These are phyloP conservation scores for Henricia sp. DNA, from an alignment of 53 echinoderm and acorn worm genomes.

Conservation along the genomic window DNA sequence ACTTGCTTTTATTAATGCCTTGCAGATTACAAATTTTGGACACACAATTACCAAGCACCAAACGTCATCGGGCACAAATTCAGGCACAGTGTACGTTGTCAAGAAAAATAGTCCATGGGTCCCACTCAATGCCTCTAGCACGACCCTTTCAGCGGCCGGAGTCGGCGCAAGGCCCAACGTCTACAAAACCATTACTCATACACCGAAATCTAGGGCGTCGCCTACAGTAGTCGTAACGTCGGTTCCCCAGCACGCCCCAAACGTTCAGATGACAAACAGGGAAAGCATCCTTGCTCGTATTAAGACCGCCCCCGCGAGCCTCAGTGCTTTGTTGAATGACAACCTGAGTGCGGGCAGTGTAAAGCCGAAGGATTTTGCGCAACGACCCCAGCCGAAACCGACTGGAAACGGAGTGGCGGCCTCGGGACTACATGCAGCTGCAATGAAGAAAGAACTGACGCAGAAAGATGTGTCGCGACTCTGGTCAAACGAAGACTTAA, in stretches of 20 bases:
- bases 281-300: neutral
- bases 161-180: neutral
- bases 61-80: constrained; percentile 30
- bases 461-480: constrained; percentile 40
- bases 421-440: neutral
- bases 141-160: neutral
- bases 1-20: neutral
- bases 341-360: constrained; percentile 17
- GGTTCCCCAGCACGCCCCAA: neutral
- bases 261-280: neutral
- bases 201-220: neutral
- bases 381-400: neutral
- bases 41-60: constrained; percentile 11
- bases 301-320: constrained; percentile 35
- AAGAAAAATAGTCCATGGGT: constrained; percentile 38
- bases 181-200: constrained; percentile 33
- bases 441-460: constrained; percentile 6
- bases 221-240: neutral
- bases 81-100: constrained; percentile 49
- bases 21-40: neutral
- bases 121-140: neutral
- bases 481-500: constrained; percentile 47
- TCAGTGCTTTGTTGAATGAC: constrained; percentile 20
- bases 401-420: constrained; percentile 1
- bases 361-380: neutral